Percentiles rank a stretch among this genome's conserved stretches.
phyloP scores from a whole-genome alignment of 2,113 vertebrate species.

The Bostrychus sinensis region DNA sequence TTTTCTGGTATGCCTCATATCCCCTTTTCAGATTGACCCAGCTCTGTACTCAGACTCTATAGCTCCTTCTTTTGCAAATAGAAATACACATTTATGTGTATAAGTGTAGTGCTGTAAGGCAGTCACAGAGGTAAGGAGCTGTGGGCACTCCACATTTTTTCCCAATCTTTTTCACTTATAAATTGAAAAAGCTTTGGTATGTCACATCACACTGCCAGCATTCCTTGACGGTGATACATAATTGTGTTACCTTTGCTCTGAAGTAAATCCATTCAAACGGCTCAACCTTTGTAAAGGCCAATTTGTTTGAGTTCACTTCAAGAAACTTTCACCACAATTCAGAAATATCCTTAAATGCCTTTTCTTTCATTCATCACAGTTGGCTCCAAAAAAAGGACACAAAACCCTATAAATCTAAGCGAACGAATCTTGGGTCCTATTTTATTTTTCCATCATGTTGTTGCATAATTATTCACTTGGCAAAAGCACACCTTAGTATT shows the following conservation, averaged over 20 bases:
- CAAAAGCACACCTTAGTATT: slow-evolving; percentile 6
- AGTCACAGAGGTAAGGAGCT: background rate
- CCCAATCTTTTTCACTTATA: background rate
- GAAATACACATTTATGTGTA: too few relatives aligned
- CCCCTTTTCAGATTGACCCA: too few relatives aligned
- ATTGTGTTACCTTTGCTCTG: background rate
- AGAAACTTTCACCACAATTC: background rate
- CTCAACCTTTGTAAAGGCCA: background rate
- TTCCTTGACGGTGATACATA: background rate
- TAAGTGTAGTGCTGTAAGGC: too few relatives aligned
- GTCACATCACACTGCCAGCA: too few relatives aligned
- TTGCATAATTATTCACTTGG: slow-evolving; percentile 11
- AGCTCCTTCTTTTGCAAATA: too few relatives aligned
- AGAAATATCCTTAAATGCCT: background rate
- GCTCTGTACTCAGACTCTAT: too few relatives aligned
- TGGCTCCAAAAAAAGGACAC: background rate
- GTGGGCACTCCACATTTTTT: too few relatives aligned
- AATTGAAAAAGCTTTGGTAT: background rate
- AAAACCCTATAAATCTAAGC: background rate
- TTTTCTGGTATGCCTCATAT: too few relatives aligned
- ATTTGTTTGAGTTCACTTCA: background rate
- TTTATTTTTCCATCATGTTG: slow-evolving; percentile 1
- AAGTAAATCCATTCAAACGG: background rate
- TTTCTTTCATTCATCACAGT: background rate
- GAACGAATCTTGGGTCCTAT: slow-evolving; percentile 1